Percentiles rank a stretch among this genome's conserved stretches.
Evolutionary conservation across 2,797 vertebrate genomes (phyloP).

Genomic region (Neoniphon sammara): DNA sequence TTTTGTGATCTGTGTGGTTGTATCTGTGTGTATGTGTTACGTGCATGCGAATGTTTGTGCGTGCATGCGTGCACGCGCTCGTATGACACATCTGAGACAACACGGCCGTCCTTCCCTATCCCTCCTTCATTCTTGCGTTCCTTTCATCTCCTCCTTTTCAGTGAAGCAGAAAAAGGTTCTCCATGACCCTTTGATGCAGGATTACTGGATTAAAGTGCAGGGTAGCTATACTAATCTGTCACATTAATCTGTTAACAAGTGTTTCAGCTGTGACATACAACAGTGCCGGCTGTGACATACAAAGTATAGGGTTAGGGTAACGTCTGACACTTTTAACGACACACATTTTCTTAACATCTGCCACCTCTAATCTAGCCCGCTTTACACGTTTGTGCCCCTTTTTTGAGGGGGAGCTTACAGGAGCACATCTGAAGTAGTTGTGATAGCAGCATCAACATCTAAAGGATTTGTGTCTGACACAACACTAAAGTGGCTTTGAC

Average conservation of each 20-base stretch:
- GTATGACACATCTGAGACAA: slow-evolving; percentile 56
- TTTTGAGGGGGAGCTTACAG: slow-evolving; percentile 24
- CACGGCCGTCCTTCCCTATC: slow-evolving; percentile 39
- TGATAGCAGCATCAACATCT: slow-evolving; percentile 47
- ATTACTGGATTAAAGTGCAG: slow-evolving; percentile 81
- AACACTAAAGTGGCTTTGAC: slow-evolving; percentile 36
- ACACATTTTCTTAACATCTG: slow-evolving; percentile 52
- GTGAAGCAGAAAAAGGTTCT: slow-evolving; percentile 55
- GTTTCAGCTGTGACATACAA: slow-evolving; percentile 75
- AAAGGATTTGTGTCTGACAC: slow-evolving; percentile 38
- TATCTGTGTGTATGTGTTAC: neutral
- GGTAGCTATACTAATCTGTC: slow-evolving; percentile 70
- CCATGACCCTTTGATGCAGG: slow-evolving; percentile 80
- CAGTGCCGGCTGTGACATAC: slow-evolving; percentile 54
- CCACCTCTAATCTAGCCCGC: slow-evolving; percentile 58
- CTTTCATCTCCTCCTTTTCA: slow-evolving; percentile 69
- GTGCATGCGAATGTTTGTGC: slow-evolving; percentile 2
- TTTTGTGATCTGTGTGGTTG: slow-evolving; percentile 5
- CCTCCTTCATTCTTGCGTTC: slow-evolving; percentile 43
- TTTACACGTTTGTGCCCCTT: slow-evolving; percentile 8
- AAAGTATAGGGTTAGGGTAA: slow-evolving; percentile 51
- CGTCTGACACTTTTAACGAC: slow-evolving; percentile 60
- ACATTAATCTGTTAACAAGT: slow-evolving; percentile 79
- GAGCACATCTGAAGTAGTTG: slow-evolving; percentile 36
- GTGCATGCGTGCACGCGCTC: neutral